Conservation (phyloP, 2,113 vertebrate genomes). For the Oceanodroma tethys region DNA sequence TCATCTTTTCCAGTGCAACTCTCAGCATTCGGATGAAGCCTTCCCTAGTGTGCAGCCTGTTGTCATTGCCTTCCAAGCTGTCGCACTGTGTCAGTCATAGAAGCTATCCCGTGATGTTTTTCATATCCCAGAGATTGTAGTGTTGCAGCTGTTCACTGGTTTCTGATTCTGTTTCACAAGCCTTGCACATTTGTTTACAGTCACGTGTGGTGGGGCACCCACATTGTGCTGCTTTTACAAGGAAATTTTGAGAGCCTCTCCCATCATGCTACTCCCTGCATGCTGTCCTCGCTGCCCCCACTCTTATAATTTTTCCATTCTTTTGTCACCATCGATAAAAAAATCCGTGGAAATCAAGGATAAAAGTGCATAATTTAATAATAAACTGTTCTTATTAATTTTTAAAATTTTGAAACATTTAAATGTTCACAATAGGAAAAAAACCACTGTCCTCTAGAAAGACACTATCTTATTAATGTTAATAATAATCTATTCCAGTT, state of each 20-base stretch:
- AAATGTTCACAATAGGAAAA: background rate
- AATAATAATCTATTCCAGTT: background rate
- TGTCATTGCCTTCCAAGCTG: background rate
- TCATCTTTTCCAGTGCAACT: background rate
- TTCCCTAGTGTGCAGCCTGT: no score
- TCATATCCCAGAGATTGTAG: background rate
- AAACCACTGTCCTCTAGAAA: background rate
- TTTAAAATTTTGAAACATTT: background rate
- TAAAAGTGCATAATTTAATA: background rate
- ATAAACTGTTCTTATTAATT: background rate
- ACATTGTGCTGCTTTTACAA: background rate
- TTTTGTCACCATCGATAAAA: background rate
- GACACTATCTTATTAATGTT: background rate
- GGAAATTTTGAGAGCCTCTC: background rate
- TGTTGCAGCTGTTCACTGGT: background rate
- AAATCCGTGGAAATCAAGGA: background rate
- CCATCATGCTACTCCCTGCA: background rate
- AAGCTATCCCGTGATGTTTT: background rate
- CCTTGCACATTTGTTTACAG: background rate
- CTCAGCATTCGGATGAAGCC: background rate
- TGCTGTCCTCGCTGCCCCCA: background rate
- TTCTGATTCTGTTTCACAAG: background rate
- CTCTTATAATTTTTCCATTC: background rate
- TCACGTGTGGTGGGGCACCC: background rate
- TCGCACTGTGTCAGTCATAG: background rate